Conservation (phyloP, 1,140 invertebrate species). For the Papilio polyxenes region DNA sequence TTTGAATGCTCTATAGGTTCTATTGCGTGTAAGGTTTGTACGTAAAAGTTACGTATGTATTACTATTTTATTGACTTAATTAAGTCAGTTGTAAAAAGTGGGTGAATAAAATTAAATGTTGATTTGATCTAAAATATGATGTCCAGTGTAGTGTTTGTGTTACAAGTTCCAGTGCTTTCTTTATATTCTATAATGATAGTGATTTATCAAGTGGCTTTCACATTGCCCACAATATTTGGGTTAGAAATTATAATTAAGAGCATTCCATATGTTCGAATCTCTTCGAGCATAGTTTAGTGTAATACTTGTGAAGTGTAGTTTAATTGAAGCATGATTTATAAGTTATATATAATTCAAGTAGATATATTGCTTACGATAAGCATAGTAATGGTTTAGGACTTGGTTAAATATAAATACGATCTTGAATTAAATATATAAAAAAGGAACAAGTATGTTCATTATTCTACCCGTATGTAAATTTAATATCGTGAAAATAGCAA, state of each 20-base stretch:
- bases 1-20: constrained; percentile 37
- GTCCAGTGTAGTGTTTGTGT: constrained; percentile 40
- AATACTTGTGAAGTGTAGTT: constrained; percentile 38
- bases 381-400: constrained; percentile 43
- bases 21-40: constrained; percentile 31
- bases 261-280: constrained; percentile 68
- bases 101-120: constrained; percentile 23
- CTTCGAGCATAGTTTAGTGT: constrained; percentile 40
- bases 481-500: constrained; percentile 12
- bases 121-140: constrained; percentile 27
- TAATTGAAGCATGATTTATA: constrained; percentile 50
- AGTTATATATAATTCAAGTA: constrained; percentile 53
- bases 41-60: constrained; percentile 19
- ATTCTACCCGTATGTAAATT: constrained; percentile 15
- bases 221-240: constrained; percentile 47
- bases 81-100: constrained; percentile 20
- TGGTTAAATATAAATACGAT: constrained; percentile 20
- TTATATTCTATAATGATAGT: constrained; percentile 55
- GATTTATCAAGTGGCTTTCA: constrained; percentile 50
- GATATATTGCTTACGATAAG: constrained; percentile 54
- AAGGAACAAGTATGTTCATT: constrained; percentile 9
- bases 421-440: constrained; percentile 11
- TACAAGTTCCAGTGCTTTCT: constrained; percentile 57
- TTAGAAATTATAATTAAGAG: constrained; percentile 55
- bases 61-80: constrained; percentile 29